Conservation (phyloP, 2,797 vertebrate genomes). For the Tadarida brasiliensis region DNA sequence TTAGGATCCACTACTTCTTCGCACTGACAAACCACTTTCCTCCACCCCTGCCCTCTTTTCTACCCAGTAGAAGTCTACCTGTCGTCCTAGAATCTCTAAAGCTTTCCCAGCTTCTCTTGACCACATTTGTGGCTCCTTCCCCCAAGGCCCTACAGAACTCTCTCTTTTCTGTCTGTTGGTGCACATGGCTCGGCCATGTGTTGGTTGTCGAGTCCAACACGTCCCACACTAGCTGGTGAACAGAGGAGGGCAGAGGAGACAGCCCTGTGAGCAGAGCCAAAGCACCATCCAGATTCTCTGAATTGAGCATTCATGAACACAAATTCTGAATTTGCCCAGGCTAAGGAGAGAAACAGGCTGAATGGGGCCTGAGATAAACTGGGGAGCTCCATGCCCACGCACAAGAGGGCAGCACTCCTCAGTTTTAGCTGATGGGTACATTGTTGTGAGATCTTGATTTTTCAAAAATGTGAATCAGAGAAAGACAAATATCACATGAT, state of each 20-base stretch:
- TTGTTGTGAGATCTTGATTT: background rate
- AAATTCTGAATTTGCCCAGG: background rate
- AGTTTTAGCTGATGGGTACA: background rate
- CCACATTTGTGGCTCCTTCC: background rate
- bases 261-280: background rate
- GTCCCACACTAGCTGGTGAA: background rate
- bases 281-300: background rate
- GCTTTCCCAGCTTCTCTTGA: background rate
- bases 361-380: background rate
- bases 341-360: conserved; percentile 10
- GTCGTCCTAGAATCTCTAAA: background rate
- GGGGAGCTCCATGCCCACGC: background rate
- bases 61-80: background rate
- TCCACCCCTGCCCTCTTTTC: background rate
- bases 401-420: conserved; percentile 32
- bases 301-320: background rate
- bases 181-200: background rate
- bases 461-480: too few species aligned
- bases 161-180: conserved; percentile 13
- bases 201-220: background rate
- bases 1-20: background rate
- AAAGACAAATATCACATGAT: too few species aligned
- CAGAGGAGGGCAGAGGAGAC: background rate
- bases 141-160: background rate
- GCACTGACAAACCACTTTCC: background rate